Percentiles rank a stretch among this genome's conserved stretches.
phyloP scores from a whole-genome alignment of 2,888 invertebrate genomes.

The Dioctria linearis region DNA sequence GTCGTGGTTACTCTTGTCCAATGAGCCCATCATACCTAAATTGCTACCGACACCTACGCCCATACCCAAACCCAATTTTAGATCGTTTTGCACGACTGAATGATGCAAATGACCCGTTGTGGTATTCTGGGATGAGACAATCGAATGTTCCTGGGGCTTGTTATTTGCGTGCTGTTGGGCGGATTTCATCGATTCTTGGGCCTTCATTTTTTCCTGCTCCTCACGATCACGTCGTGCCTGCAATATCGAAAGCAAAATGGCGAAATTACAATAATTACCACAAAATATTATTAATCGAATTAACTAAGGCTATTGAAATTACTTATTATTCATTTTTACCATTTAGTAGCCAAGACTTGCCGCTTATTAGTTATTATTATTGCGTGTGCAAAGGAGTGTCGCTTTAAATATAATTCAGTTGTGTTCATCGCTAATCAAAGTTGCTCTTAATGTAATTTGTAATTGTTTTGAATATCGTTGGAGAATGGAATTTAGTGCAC shows the following conservation, averaged over 20 bases:
- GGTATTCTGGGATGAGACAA: slow-evolving; percentile 68
- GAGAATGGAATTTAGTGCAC: no score
- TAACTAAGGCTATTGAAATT: background rate
- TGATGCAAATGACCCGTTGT: slow-evolving; percentile 68
- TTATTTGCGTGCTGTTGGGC: slow-evolving; percentile 81
- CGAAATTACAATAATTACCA: slow-evolving; percentile 35
- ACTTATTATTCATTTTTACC: slow-evolving; percentile 6
- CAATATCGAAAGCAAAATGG: slow-evolving; percentile 49
- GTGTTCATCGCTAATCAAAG: slow-evolving; percentile 16
- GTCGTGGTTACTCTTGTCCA: slow-evolving; percentile 71
- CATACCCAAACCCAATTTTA: slow-evolving; percentile 71
- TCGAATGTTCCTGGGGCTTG: slow-evolving; percentile 66
- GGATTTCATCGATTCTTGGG: slow-evolving; percentile 90
- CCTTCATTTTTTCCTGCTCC: slow-evolving; percentile 92
- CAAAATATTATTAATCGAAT: background rate
- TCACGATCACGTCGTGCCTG: slow-evolving; percentile 88
- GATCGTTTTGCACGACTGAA: slow-evolving; percentile 71
- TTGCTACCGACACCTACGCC: slow-evolving; percentile 67
- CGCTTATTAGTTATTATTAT: background rate
- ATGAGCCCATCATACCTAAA: slow-evolving; percentile 71
- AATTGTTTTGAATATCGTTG: background rate
- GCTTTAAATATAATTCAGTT: background rate
- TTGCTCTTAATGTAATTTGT: slow-evolving; percentile 24
- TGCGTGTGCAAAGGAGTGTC: slow-evolving; percentile 2
- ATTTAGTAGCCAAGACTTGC: background rate